phyloP scores from a whole-genome alignment of 2,113 vertebrate species.

The Aramus guarauna region DNA sequence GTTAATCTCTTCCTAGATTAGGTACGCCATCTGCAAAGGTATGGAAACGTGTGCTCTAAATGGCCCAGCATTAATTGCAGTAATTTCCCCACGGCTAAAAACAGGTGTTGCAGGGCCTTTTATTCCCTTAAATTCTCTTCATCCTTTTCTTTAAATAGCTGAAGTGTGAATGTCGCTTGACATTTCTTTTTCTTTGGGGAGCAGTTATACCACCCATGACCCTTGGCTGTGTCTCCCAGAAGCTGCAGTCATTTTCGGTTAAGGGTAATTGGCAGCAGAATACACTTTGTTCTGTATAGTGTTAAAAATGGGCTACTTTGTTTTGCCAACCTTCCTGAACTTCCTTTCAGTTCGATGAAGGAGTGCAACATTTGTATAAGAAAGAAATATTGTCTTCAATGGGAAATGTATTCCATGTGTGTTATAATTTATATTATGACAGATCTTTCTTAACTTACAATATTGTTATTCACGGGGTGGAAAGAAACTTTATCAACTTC shows the following conservation, averaged over 20 bases:
- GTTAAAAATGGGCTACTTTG: constrained; percentile 77
- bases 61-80: background rate
- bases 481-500: constrained; percentile 61
- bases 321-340: constrained; percentile 79
- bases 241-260: constrained; percentile 66
- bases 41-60: background rate
- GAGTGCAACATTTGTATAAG: constrained; percentile 79
- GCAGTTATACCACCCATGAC: constrained; percentile 25
- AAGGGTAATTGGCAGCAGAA: constrained; percentile 66
- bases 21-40: background rate
- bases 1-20: constrained; percentile 14
- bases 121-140: background rate
- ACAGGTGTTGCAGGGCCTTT: background rate
- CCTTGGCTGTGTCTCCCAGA: constrained; percentile 62
- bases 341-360: constrained; percentile 72
- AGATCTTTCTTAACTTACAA: constrained; percentile 73
- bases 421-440: constrained; percentile 79
- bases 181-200: constrained; percentile 31
- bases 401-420: constrained; percentile 83
- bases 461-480: constrained; percentile 70
- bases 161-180: constrained; percentile 19
- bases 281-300: constrained; percentile 69
- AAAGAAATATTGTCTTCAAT: constrained; percentile 82
- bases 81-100: background rate
- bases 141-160: background rate